Percentiles rank a stretch among this genome's conserved stretches.
Conservation (phyloP, 2,797 vertebrate species). For the Melanogrammus aeglefinus region DNA sequence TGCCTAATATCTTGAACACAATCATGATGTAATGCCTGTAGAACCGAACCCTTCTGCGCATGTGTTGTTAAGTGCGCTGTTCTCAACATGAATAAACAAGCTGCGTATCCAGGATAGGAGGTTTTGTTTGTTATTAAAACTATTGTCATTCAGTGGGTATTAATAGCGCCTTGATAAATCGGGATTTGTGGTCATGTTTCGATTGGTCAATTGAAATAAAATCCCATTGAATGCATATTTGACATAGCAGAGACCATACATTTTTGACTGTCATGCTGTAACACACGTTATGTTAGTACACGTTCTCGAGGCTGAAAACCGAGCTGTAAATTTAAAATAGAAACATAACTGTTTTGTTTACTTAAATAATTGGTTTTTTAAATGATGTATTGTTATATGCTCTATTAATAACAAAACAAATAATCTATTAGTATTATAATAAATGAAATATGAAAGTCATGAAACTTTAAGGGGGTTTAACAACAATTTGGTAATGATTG, state of each 20-base stretch:
- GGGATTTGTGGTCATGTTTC: not conserved
- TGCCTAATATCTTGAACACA: constrained; percentile 7
- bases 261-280: not conserved
- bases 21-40: constrained; percentile 43
- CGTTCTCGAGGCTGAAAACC: not conserved
- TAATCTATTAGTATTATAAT: not conserved
- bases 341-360: not conserved
- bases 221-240: not conserved
- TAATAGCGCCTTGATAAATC: not conserved
- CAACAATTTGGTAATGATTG: not conserved
- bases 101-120: not conserved
- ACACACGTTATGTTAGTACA: not conserved
- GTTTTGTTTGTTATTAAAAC: not conserved
- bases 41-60: constrained; percentile 17
- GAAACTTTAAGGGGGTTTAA: not conserved
- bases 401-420: not conserved
- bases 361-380: not conserved
- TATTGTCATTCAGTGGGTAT: not conserved
- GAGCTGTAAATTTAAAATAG: not conserved
- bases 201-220: not conserved
- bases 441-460: not conserved
- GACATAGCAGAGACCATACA: not conserved
- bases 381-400: not conserved
- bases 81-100: not conserved
- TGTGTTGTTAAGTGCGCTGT: constrained; percentile 16